Evolutionary conservation across 1,140 invertebrate genomes (phyloP), one percentile per base, ranked within the genome.

Genomic region (Leptinotarsa defecta): DNA sequence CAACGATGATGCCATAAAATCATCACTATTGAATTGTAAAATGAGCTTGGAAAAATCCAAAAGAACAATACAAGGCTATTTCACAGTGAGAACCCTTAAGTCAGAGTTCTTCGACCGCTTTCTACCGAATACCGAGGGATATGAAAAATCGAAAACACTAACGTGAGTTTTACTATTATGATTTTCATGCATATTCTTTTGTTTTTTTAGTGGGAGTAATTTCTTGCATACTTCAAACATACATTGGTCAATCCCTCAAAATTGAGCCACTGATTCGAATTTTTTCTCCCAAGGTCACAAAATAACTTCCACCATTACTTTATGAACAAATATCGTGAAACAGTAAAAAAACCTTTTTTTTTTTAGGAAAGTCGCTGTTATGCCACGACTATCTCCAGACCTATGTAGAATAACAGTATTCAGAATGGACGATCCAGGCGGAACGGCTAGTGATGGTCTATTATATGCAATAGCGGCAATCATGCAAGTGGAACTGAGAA

Each of bases 1-100:
- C 73, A 65, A 49, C 22, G 72, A 74, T 6, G 71, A 76, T 27
- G 75, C 74, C 8, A 13, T 77, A 5, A 69, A 27, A 67, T 17
- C 71, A 19, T 27, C 48, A n/a, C 71, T 80, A 1, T n/a, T 80
- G 6, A 78, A 80, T 57, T 24, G 22, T 13, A 80, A 80, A 69
- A 80, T 80, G 79, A 78, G 75, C 57, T 11, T 77, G 20, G 79
- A 80, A 63, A 74, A 76, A 52, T 69, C 75, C 4, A 80, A 80
- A 65, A 68, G 71, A 63, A 71, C 27, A n/a, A 11, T 78, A 3
- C 76, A 78, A 68, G 77, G 73, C n/a, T 80, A 80, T 48, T 77
- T 70, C 24, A 72, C 70, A 20, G 22, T 73, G 1, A 74, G 76
- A 68, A 68, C 75, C 13, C 17, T 72, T 17, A 76, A 76, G 43